Conservation (phyloP, 2,113 vertebrate genomes). For the Todiramphus chloris region DNA sequence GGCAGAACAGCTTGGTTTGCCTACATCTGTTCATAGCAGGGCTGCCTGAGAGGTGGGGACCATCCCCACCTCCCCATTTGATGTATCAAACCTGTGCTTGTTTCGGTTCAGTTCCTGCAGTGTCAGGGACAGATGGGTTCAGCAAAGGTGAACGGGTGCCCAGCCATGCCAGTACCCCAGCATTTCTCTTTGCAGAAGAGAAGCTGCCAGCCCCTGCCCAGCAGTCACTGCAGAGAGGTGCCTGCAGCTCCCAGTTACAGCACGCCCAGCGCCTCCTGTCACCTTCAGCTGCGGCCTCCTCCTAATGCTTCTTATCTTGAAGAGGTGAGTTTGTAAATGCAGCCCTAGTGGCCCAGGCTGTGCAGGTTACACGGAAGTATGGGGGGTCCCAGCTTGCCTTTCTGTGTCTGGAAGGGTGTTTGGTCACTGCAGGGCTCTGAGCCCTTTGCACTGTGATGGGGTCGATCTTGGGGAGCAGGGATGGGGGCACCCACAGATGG, state of each 20-base stretch:
- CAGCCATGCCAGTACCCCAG: neutral
- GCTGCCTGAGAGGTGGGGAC: neutral
- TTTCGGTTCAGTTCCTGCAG: conserved; percentile 46
- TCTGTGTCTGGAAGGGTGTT: neutral
- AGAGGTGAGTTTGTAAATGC: neutral
- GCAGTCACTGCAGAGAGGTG: conserved; percentile 1
- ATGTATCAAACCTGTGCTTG: neutral
- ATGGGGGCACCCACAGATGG: rapidly evolving
- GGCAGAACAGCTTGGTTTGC: neutral
- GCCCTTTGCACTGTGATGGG: neutral
- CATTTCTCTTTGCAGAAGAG: neutral
- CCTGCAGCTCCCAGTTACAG: neutral
- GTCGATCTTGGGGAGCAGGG: too few species aligned
- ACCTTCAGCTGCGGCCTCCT: neutral
- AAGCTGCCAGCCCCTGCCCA: neutral
- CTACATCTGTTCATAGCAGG: neutral
- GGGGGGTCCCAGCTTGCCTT: neutral
- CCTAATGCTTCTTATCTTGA: neutral
- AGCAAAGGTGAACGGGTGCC: neutral
- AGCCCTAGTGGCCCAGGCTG: neutral
- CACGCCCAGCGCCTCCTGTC: neutral
- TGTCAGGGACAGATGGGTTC: neutral
- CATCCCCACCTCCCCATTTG: neutral
- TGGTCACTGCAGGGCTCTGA: neutral
- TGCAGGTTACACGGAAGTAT: neutral